Evolutionary conservation across 2,888 invertebrate genomes (phyloP), one percentile per base, ranked within the genome.

Genomic region (Platerodrilus igneus): DNA sequence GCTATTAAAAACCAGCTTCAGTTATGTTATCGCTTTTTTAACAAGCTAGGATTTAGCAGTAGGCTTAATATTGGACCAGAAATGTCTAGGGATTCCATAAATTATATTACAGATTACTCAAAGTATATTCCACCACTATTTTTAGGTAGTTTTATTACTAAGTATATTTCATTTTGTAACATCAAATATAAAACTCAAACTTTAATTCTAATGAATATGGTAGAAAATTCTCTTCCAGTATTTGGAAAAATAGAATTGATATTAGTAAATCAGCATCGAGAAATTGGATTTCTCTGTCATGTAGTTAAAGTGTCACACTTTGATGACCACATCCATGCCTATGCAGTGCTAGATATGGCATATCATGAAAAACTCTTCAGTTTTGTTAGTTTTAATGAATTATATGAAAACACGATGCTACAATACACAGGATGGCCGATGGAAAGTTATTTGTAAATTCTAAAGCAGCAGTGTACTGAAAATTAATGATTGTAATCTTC

Each of bases 1-100:
- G 32, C 22, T 1, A 22, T 7, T 2, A 31, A 31, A 31, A 10
- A 31, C 13, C 31, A 31, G 13, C 11, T 31, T n/a, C 10, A 31
- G 13, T 3, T 31, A 11, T 31, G 20, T 23, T 11, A 23, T 23
- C 23, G 23, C 2, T 23, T 23, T 6, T 10, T 23, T 3, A 3
- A 23, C 2, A 23, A 23, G 11, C 6, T 23, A 4, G 23, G 23
- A 2, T 23, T 23, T 10, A 3, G 7, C 2, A 23, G 10, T 23
- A 6, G 10, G 8, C 2, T 23, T 2, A 11, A 4, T 6, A 23
- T 23, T 6, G 23, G 23, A 2, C 23, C 23, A 6, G 23, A 23
- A 10, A 23, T 23, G 10, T 2, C 11, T 23, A 10, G 2, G 9
- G 7, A 6, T 23, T 2, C 2, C 3, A 23, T 4, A 23, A 11